phyloP scores from a whole-genome alignment of 2,888 invertebrate species.

The Ochlodes sylvanus region DNA sequence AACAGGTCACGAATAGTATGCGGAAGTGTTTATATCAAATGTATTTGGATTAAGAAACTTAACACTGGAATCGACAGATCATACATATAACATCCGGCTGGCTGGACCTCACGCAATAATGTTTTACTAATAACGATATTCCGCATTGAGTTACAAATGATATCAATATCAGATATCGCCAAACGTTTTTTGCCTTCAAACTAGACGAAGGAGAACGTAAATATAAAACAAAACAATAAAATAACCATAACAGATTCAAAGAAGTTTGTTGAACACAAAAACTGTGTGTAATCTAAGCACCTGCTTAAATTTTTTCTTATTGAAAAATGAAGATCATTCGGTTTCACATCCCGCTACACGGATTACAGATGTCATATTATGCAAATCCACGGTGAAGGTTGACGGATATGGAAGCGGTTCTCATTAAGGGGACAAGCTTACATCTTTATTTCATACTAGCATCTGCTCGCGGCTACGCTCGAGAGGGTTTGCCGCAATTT shows the following conservation, averaged over 20 bases:
- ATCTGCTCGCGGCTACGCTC: too few relatives aligned
- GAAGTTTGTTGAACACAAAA: background rate
- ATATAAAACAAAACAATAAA: background rate
- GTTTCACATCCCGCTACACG: slow-evolving; percentile 40
- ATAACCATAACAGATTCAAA: background rate
- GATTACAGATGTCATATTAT: slow-evolving; percentile 61
- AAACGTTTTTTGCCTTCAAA: too few relatives aligned
- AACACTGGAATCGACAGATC: slow-evolving; percentile 39
- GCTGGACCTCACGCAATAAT: slow-evolving; percentile 39
- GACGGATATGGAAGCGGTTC: slow-evolving; percentile 52
- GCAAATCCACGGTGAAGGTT: slow-evolving; percentile 61
- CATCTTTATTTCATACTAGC: slow-evolving; percentile 27
- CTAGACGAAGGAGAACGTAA: background rate
- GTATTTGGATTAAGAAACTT: slow-evolving; percentile 39
- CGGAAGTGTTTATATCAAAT: slow-evolving; percentile 55
- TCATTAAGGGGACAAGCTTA: slow-evolving; percentile 29
- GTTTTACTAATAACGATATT: background rate
- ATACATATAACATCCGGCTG: slow-evolving; percentile 3
- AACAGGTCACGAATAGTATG: slow-evolving; percentile 49
- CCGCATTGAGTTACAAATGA: background rate
- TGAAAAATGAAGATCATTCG: slow-evolving; percentile 26
- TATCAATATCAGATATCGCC: background rate
- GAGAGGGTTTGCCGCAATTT: too few relatives aligned
- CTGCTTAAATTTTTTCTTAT: background rate
- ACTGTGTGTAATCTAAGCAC: background rate